Conservation (phyloP, 2,797 vertebrate species). For the Liasis olivaceus region DNA sequence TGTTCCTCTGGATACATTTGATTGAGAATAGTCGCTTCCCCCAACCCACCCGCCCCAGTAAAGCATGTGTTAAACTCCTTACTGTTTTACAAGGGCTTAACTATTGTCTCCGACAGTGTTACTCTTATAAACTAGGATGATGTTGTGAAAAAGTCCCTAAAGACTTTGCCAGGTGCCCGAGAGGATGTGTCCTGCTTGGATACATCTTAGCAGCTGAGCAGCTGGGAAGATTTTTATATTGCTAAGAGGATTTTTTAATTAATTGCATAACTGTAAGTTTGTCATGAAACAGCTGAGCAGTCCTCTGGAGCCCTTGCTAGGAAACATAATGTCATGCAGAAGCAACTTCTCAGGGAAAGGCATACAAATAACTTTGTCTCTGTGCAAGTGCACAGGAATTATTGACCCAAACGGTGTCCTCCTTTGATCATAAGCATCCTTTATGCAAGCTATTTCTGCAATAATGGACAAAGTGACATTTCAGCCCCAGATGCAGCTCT, state of each 20-base stretch:
- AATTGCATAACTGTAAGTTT: constrained; percentile 55
- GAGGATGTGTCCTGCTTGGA: constrained; percentile 1
- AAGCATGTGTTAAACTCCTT: background rate
- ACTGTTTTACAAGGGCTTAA: background rate
- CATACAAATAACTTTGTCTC: constrained; percentile 31
- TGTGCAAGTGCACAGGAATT: constrained; percentile 6
- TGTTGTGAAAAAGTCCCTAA: background rate
- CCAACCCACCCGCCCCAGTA: background rate
- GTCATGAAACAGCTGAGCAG: constrained; percentile 55
- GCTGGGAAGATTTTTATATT: constrained; percentile 53
- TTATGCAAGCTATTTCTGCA: background rate
- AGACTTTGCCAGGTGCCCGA: background rate
- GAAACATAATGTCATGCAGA: constrained; percentile 13
- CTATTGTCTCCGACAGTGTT: background rate
- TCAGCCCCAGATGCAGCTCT: background rate
- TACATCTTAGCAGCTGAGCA: constrained; percentile 31
- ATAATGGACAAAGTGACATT: background rate
- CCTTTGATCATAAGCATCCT: background rate
- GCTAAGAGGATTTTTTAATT: constrained; percentile 58
- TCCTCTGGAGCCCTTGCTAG: constrained; percentile 53
- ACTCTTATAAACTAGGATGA: background rate
- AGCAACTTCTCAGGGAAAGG: constrained; percentile 40
- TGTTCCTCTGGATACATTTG: background rate
- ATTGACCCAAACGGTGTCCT: background rate
- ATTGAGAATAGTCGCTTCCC: background rate